Evolutionary conservation across 2,113 vertebrate species (phyloP), one percentile per base, ranked within the genome.

Genomic region (Rhinichthys klamathensis): DNA sequence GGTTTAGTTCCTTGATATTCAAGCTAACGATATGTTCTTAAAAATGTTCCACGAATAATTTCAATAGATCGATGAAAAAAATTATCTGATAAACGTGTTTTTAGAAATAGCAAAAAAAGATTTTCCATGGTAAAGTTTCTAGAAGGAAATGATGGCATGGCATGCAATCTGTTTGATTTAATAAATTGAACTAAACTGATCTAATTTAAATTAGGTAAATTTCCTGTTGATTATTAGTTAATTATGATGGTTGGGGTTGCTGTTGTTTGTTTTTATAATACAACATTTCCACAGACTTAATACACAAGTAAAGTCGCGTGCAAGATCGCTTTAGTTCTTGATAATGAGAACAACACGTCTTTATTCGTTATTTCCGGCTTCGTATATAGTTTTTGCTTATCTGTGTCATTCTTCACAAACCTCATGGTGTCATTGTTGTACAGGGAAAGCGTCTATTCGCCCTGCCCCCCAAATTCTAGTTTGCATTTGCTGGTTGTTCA

Each of bases 401-500:
- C 1, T 80, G 77, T 46, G 58, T 18, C 35, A 5, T 80, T 44
- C 7, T 61, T 9, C 61, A 80, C 23, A 63, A 44, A 44, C 77
- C 77, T 63, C 77, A 41, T 16, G 77, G 77, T 80, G 77, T 80
- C 77, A 80, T 60, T 16, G 58, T 80, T 61, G 23, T 63, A 61
- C 58, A 80, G 15, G n/a, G n/a, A 80, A n/a, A 80, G 58, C 58
- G 4, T 79, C 11, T 44, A 10, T 80, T 63, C n/a, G 61, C 35
- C 77, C 56, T 44, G n/a, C 56, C 77, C 77, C 70, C 35, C 38
- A 63, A 63, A 80, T 63, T 51, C 56, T 63, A 38, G 12, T 12
- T 77, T 80, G 77, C 35, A 44, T 18, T 23, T n/a, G n/a, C 35
- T 27, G 15, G 18, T 60, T 78, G 21, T 77, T 77, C 30, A n/a